A percentile compares a stretch with the other conserved stretches of the same genome.
These are phyloP conservation scores for Labia minor DNA, from an alignment of 2,888 invertebrate genomes.

Conservation along the genomic window DNA sequence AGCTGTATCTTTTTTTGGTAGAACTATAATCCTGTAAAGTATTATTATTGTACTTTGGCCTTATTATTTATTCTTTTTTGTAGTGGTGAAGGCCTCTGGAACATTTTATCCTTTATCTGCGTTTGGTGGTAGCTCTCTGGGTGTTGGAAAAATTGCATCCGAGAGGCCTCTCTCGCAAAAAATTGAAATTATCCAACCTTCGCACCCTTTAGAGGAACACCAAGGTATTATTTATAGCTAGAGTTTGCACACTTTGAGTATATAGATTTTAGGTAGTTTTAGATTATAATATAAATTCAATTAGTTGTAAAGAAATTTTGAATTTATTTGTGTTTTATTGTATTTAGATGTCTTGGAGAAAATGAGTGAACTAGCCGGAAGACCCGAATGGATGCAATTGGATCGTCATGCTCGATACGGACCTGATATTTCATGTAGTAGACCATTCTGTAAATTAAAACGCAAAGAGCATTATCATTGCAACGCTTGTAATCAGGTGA, in stretches of 20 bases:
- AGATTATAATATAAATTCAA: no score
- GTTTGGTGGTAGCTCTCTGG: slow-evolving; percentile 25
- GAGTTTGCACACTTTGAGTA: background rate
- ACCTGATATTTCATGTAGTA: slow-evolving; percentile 55
- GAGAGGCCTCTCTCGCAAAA: slow-evolving; percentile 19
- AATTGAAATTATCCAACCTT: slow-evolving; percentile 13
- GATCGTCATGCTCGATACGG: slow-evolving; percentile 46
- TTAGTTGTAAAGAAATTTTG: background rate
- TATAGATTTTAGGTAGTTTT: background rate
- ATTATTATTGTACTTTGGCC: slow-evolving; percentile 31
- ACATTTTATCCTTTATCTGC: slow-evolving; percentile 77
- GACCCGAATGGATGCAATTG: slow-evolving; percentile 33
- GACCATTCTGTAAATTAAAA: slow-evolving; percentile 71
- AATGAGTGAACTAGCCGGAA: slow-evolving; percentile 16
- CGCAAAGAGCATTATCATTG: slow-evolving; percentile 69
- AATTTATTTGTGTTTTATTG: slow-evolving; percentile 16
- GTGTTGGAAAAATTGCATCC: slow-evolving; percentile 24
- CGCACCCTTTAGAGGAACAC: slow-evolving; percentile 13
- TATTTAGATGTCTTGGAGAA: slow-evolving; percentile 28
- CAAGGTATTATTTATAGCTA: background rate
- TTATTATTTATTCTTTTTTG: slow-evolving; percentile 40
- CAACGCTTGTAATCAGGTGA: slow-evolving; percentile 61
- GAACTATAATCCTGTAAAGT: slow-evolving; percentile 20
- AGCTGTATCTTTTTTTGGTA: slow-evolving; percentile 24
- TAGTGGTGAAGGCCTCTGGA: slow-evolving; percentile 87